Evolutionary conservation across 2,113 vertebrate species (phyloP).

Genomic region (Eulacestoma nigropectus): DNA sequence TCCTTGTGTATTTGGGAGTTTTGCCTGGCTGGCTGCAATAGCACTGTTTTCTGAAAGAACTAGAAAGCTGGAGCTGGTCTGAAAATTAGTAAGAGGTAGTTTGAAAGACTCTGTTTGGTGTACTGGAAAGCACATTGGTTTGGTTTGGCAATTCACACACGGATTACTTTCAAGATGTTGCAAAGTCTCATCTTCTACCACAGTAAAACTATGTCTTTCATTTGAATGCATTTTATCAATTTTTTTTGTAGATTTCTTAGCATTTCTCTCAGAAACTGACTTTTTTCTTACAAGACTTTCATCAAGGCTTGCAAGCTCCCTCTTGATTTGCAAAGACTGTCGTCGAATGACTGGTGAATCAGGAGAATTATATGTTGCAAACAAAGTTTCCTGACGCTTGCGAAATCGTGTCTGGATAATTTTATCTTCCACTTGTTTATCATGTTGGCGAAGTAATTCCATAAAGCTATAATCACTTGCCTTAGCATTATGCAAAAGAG

Average conservation of each 20-base stretch:
- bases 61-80: conserved; percentile 58
- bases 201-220: conserved; percentile 29
- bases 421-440: conserved; percentile 79
- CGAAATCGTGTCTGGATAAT: conserved; percentile 86
- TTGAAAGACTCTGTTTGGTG: conserved; percentile 51
- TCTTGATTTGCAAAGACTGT: conserved; percentile 85
- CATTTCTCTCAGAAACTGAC: conserved; percentile 66
- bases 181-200: conserved; percentile 44
- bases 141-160: conserved; percentile 34
- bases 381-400: conserved; percentile 82
- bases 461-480: conserved; percentile 87
- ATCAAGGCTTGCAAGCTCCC: conserved; percentile 83
- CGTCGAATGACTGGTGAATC: conserved; percentile 78
- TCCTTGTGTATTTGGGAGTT: background rate
- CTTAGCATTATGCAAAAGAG: conserved; percentile 81
- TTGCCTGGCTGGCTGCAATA: conserved; percentile 14
- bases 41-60: conserved; percentile 60
- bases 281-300: conserved; percentile 73
- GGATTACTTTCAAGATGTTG: conserved; percentile 50
- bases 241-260: conserved; percentile 57
- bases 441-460: conserved; percentile 84
- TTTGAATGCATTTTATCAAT: conserved; percentile 14
- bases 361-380: conserved; percentile 76
- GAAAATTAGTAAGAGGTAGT: conserved; percentile 67
- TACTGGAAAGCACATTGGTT: conserved; percentile 49